Evolutionary conservation across 35 echinoderm and acorn worm genomes (phyloP).

Genomic region (Lytechinus variegatus): DNA sequence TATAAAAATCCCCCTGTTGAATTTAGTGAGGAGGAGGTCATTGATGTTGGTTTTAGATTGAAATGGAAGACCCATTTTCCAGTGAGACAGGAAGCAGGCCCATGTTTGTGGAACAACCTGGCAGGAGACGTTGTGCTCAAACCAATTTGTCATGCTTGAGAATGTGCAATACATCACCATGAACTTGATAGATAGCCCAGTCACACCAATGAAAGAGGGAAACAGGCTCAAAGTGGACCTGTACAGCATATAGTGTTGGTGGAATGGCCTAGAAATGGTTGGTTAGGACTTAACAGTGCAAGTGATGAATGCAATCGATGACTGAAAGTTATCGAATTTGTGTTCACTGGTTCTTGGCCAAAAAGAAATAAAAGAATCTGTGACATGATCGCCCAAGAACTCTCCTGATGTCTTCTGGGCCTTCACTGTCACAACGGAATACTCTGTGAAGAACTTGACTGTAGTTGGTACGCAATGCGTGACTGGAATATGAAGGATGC

Average conservation of each 20-base stretch:
- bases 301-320: no score
- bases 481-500: no score
- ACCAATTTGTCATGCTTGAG: constrained; percentile 10
- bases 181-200: not conserved
- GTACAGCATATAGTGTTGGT: no score
- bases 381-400: no score
- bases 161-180: not conserved
- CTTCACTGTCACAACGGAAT: no score
- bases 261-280: no score
- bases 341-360: not conserved
- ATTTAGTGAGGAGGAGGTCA: not conserved
- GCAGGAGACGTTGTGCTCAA: not conserved
- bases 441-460: no score
- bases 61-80: not conserved
- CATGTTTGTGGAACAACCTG: not conserved
- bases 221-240: no score
- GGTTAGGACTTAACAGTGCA: no score
- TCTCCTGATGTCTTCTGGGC: no score
- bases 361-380: not conserved
- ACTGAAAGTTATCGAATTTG: not conserved
- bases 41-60: not conserved
- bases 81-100: not conserved
- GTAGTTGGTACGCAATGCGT: no score
- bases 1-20: not conserved
- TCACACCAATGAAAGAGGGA: not conserved